A percentile compares a stretch with the other conserved stretches of the same genome.
Evolutionary conservation across 2,797 vertebrate genomes (phyloP).

Genomic region (Dicrostonyx torquatus): DNA sequence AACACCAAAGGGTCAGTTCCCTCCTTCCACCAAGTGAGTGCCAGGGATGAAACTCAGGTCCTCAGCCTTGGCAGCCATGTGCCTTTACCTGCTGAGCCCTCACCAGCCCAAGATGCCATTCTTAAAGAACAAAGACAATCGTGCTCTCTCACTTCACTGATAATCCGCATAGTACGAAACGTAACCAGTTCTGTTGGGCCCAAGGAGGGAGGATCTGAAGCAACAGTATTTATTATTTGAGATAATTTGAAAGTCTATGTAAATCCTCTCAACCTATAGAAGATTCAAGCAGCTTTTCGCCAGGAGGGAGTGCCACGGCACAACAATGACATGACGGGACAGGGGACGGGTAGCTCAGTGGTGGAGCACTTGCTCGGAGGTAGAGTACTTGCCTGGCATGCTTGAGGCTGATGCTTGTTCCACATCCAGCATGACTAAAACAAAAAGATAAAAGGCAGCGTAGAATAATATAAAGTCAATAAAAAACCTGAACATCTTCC

Average conservation of each 20-base stretch:
- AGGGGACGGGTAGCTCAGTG: background rate
- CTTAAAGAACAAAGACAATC: background rate
- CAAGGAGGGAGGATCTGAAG: background rate
- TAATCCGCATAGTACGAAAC: background rate
- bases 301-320: background rate
- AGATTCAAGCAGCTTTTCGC: background rate
- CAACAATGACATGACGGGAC: too few species aligned
- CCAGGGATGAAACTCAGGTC: background rate
- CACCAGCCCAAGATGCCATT: background rate
- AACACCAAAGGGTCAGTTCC: background rate
- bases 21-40: background rate
- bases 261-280: background rate
- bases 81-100: background rate
- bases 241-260: background rate
- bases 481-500: background rate
- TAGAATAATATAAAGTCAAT: background rate
- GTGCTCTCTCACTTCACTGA: background rate
- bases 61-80: background rate
- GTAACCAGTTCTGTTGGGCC: background rate
- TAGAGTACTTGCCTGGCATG: background rate
- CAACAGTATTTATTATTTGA: background rate
- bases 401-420: background rate
- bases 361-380: background rate
- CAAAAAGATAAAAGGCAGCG: background rate
- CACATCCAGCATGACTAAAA: background rate